Evolutionary conservation across 2,113 vertebrate genomes (phyloP).

Genomic region (Psilopogon haemacephalus): DNA sequence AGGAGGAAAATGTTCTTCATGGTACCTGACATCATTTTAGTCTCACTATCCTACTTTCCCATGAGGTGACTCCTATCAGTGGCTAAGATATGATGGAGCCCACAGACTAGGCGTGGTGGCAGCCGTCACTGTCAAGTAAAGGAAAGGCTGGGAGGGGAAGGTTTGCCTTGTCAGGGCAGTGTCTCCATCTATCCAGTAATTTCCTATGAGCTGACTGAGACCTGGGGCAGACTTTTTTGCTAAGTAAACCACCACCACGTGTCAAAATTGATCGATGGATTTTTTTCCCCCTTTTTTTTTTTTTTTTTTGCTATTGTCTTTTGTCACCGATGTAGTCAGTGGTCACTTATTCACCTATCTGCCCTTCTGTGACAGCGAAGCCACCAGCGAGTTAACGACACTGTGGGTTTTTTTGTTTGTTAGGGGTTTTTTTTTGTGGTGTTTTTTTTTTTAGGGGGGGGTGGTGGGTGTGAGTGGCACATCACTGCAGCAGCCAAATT

Average conservation of each 20-base stretch:
- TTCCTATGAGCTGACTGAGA: constrained; percentile 56
- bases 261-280: background rate
- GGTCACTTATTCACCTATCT: background rate
- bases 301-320: background rate
- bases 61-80: constrained; percentile 50
- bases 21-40: constrained; percentile 53
- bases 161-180: constrained; percentile 58
- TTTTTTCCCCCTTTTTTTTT: background rate
- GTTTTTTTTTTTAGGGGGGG: background rate
- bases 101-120: constrained; percentile 62
- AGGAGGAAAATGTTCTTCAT: constrained; percentile 29
- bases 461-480: background rate
- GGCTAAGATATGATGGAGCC: constrained; percentile 30
- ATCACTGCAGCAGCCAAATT: background rate
- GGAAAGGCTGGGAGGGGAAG: constrained; percentile 69
- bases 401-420: no score
- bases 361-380: background rate
- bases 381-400: background rate
- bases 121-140: constrained; percentile 38
- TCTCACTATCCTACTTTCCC: constrained; percentile 49
- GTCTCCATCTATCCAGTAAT: constrained; percentile 37
- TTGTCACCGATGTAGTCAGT: background rate
- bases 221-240: constrained; percentile 39
- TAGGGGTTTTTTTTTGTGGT: no score
- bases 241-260: background rate